phyloP scores from a whole-genome alignment of 2,113 vertebrate species.

The Psittacula cyanocephala region DNA sequence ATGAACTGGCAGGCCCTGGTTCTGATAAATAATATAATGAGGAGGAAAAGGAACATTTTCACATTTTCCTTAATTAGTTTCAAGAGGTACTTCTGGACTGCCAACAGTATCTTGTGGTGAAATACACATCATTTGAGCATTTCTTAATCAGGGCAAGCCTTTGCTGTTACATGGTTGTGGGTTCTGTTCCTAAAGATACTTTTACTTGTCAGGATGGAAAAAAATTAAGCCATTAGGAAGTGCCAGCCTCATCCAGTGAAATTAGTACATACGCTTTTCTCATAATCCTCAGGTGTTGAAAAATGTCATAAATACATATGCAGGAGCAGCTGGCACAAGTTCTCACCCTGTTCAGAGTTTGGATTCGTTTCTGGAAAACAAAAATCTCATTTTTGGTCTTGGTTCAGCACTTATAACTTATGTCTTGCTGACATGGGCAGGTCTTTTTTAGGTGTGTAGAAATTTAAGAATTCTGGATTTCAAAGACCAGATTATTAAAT shows the following conservation, averaged over 20 bases:
- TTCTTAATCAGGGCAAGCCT: neutral
- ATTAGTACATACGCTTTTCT: neutral
- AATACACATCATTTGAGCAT: neutral
- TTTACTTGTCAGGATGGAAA: neutral
- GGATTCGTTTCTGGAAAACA: neutral
- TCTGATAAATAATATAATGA: neutral
- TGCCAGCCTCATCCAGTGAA: neutral
- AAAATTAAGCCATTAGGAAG: neutral
- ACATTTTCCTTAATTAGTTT: neutral
- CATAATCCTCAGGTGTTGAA: neutral
- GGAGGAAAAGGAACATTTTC: neutral
- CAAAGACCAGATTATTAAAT: neutral
- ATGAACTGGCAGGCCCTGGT: neutral
- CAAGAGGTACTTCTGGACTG: neutral
- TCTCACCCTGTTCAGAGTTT: neutral
- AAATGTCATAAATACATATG: neutral
- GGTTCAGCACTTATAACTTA: neutral
- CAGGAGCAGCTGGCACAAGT: neutral
- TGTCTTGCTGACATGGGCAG: neutral
- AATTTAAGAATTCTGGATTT: neutral
- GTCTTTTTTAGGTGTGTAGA: neutral
- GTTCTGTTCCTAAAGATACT: neutral
- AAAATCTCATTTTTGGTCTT: neutral
- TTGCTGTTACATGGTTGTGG: neutral
- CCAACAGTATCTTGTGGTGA: neutral